A percentile compares a stretch with the other conserved stretches of the same genome.
Conservation (phyloP, 1,140 invertebrate species). For the Drosophila funebris region DNA sequence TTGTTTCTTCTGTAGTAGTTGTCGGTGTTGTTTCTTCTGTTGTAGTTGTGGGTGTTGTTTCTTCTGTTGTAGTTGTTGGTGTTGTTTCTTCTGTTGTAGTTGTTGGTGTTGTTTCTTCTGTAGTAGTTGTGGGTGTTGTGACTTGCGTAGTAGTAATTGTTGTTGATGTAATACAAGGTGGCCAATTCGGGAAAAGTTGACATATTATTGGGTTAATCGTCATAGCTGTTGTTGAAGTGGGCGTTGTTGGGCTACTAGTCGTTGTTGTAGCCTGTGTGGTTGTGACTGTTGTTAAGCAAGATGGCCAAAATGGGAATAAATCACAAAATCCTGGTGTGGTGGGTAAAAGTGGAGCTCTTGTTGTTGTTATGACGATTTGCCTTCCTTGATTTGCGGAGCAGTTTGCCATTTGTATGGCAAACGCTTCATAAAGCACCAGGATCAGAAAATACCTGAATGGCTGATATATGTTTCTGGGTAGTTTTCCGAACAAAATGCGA, state of each 20-base stretch:
- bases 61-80: too few species aligned
- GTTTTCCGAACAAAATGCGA: neutral
- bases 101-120: too few species aligned
- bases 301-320: neutral
- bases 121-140: too few species aligned
- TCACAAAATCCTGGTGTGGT: neutral
- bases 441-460: neutral
- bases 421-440: neutral
- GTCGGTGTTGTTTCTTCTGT: too few species aligned
- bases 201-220: neutral
- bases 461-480: neutral
- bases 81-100: too few species aligned
- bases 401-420: neutral
- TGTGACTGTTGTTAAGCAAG: neutral
- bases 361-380: neutral
- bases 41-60: too few species aligned
- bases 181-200: neutral
- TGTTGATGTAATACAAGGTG: neutral
- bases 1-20: neutral
- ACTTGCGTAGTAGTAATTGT: too few species aligned
- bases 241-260: neutral
- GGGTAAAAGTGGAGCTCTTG: neutral
- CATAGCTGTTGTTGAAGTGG: neutral
- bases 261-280: neutral
- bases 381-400: neutral